A percentile compares a stretch with the other conserved stretches of the same genome.
phyloP scores from a whole-genome alignment of 2,888 invertebrate genomes.

The Mythimna pallens region DNA sequence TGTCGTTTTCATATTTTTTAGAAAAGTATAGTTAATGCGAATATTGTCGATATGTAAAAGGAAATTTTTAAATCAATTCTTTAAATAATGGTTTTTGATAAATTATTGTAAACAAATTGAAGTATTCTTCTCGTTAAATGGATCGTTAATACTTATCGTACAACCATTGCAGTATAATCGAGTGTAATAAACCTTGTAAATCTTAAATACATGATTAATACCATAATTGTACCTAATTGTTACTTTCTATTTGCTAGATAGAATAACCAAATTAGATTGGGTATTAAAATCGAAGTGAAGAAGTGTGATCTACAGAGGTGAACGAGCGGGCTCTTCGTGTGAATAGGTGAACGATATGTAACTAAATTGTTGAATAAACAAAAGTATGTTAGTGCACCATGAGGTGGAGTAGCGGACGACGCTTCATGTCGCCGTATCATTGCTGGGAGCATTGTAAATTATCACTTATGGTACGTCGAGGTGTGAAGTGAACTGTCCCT shows the following conservation, averaged over 20 bases:
- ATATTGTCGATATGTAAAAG: slow-evolving; percentile 81
- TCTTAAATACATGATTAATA: slow-evolving; percentile 81
- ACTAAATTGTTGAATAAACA: slow-evolving; percentile 52
- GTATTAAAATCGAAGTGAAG: slow-evolving; percentile 82
- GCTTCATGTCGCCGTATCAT: slow-evolving; percentile 50
- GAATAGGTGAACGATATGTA: slow-evolving; percentile 63
- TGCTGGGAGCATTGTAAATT: slow-evolving; percentile 70
- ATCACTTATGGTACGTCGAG: slow-evolving; percentile 60
- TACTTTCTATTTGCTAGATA: slow-evolving; percentile 91
- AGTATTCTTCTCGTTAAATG: slow-evolving; percentile 86
- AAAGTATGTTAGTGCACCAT: slow-evolving; percentile 26
- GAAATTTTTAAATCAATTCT: slow-evolving; percentile 79
- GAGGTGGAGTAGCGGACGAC: slow-evolving; percentile 34
- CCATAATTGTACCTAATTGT: slow-evolving; percentile 89
- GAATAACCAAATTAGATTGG: slow-evolving; percentile 90
- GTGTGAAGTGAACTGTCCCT: slow-evolving; percentile 57
- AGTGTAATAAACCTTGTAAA: slow-evolving; percentile 81
- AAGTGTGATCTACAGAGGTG: slow-evolving; percentile 82
- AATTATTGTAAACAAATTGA: slow-evolving; percentile 85
- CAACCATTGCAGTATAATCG: slow-evolving; percentile 85
- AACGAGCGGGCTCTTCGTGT: slow-evolving; percentile 68
- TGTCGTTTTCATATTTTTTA: slow-evolving; percentile 89
- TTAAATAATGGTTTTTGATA: slow-evolving; percentile 81
- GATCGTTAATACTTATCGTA: slow-evolving; percentile 84
- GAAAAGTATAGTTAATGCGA: slow-evolving; percentile 83